Evolutionary conservation across 37 sponge, comb jelly and placozoan species (phyloP).

Genomic region (Haliclona indistincta): DNA sequence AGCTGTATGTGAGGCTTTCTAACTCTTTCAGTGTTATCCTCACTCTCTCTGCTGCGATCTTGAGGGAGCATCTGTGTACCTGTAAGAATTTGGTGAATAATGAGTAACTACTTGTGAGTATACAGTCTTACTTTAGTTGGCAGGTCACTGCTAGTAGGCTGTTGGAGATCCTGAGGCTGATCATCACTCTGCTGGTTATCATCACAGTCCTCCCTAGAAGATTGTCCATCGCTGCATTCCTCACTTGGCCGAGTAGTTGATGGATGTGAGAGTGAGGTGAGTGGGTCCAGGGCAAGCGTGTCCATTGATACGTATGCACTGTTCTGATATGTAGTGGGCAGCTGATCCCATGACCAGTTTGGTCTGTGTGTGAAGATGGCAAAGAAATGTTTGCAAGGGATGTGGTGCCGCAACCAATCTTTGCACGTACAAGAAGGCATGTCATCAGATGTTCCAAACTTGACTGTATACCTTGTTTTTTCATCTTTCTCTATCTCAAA

Average conservation of each 20-base stretch:
- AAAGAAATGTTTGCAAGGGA: conserved; percentile 46
- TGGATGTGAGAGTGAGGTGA: too few relatives aligned
- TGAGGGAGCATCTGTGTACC: too few relatives aligned
- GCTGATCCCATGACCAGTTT: conserved; percentile 10
- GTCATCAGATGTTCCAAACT: conserved; percentile 1
- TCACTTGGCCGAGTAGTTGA: too few relatives aligned
- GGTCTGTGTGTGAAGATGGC: background rate
- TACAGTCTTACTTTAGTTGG: conserved; percentile 2
- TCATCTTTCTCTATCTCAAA: background rate
- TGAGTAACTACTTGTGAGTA: background rate
- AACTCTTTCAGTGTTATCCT: conserved; percentile 16
- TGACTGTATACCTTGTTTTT: background rate
- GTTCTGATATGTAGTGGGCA: conserved; percentile 7
- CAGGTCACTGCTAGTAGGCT: background rate
- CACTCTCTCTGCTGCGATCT: too few relatives aligned
- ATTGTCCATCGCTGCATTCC: too few relatives aligned
- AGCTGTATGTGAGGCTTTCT: conserved; percentile 12
- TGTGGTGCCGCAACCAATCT: conserved; percentile 11
- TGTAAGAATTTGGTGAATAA: too few relatives aligned
- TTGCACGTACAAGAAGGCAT: conserved; percentile 20
- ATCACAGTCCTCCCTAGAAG: too few relatives aligned
- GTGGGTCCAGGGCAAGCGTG: too few relatives aligned
- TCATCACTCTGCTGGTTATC: too few relatives aligned
- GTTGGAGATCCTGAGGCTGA: too few relatives aligned
- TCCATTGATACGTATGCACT: conserved; percentile 10